These are phyloP conservation scores for Gavia stellata DNA, from an alignment of 2,113 vertebrate species.

Conservation along the genomic window DNA sequence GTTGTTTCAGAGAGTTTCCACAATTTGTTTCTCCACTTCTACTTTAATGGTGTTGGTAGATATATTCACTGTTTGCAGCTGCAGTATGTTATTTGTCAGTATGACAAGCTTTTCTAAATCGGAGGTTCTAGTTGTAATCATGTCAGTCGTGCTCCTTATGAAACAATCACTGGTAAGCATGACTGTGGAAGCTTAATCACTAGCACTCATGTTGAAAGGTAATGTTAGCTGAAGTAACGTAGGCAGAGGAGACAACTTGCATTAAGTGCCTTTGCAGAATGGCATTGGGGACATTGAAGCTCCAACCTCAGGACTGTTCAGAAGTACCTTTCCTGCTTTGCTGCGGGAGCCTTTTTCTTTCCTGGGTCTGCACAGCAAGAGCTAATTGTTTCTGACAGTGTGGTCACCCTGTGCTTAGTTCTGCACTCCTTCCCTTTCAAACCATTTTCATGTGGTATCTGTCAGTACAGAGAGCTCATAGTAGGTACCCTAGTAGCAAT, in stretches of 20 bases:
- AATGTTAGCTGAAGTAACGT: background rate
- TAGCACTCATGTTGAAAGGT: background rate
- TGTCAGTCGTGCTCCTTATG: background rate
- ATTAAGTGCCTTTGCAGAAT: background rate
- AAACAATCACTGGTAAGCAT: background rate
- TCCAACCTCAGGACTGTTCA: background rate
- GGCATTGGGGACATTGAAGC: background rate
- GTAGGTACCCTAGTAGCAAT: background rate
- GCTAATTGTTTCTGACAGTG: background rate
- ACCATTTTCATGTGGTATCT: background rate
- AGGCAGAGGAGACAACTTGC: background rate
- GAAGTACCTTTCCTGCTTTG: background rate
- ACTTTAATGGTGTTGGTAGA: background rate
- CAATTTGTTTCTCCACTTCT: background rate
- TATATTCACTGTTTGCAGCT: constrained; percentile 5
- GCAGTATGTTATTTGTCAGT: background rate
- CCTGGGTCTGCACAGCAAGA: background rate
- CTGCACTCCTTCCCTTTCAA: background rate
- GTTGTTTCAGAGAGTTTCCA: constrained; percentile 6
- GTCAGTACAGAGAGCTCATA: background rate
- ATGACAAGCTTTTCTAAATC: background rate
- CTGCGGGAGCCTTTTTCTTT: background rate
- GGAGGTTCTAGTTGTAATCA: constrained; percentile 15
- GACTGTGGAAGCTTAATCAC: constrained; percentile 4
- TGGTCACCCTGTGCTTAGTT: background rate